Conservation (phyloP, 1,140 invertebrate species). For the Holotrichia oblita region DNA sequence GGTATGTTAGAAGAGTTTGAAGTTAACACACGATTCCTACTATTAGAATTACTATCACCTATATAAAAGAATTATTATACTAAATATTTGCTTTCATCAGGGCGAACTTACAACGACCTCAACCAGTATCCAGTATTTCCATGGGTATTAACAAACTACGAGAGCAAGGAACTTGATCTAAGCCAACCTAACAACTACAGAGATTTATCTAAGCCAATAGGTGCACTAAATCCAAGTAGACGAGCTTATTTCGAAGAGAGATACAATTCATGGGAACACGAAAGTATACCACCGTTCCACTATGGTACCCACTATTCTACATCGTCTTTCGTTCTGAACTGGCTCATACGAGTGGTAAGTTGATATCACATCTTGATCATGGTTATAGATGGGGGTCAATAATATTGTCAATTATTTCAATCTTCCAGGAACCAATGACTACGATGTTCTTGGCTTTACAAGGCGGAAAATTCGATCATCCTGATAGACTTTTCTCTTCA, state of each 20-base stretch:
- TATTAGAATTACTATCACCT: too few relatives aligned
- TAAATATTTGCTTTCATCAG: slow-evolving; percentile 66
- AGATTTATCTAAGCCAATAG: slow-evolving; percentile 98
- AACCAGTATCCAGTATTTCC: slow-evolving; percentile 99
- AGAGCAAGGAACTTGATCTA: slow-evolving; percentile 94
- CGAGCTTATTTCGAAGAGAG: slow-evolving; percentile 97
- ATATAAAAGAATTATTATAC: too few relatives aligned
- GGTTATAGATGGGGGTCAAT: too few relatives aligned
- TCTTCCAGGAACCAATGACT: slow-evolving; percentile 88
- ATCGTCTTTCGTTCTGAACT: slow-evolving; percentile 98
- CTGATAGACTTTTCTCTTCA: slow-evolving; percentile 95
- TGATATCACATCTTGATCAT: slow-evolving; percentile 26
- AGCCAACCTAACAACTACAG: slow-evolving; percentile 97
- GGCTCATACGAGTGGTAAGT: slow-evolving; percentile 93
- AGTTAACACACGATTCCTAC: too few relatives aligned
- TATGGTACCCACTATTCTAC: slow-evolving; percentile 99
- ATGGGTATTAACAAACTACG: slow-evolving; percentile 99
- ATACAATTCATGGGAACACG: slow-evolving; percentile 97
- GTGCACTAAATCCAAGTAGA: slow-evolving; percentile 94
- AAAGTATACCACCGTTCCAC: slow-evolving; percentile 98
- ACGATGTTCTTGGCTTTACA: slow-evolving; percentile 98
- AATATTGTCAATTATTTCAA: not conserved
- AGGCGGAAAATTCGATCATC: slow-evolving; percentile 98
- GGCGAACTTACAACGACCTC: slow-evolving; percentile 97
- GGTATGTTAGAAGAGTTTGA: too few relatives aligned